These are phyloP conservation scores for Apotomis capreana DNA, from an alignment of 2,888 invertebrate species.

Conservation along the genomic window DNA sequence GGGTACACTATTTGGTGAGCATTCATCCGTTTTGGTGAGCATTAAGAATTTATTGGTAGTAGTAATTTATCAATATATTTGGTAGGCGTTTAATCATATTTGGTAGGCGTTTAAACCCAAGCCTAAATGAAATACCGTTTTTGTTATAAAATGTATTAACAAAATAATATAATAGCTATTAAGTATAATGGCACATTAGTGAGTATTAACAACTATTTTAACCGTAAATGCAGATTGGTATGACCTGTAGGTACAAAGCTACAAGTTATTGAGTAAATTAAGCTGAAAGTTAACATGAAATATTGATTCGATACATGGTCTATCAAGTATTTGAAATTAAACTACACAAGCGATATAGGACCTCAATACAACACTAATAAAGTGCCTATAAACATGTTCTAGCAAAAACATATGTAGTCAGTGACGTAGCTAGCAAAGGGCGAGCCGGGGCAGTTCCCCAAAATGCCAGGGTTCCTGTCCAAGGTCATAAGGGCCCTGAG, in stretches of 20 bases:
- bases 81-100: not conserved
- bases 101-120: not conserved
- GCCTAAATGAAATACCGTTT: not conserved
- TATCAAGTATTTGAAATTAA: not conserved
- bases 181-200: constrained; percentile 45
- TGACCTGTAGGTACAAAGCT: constrained; percentile 12
- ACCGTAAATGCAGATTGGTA: constrained; percentile 42
- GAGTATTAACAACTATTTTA: constrained; percentile 34
- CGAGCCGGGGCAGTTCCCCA: no score
- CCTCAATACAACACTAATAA: no score
- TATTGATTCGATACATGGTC: not conserved
- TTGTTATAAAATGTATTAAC: constrained; percentile 42
- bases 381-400: no score
- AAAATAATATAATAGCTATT: constrained; percentile 42
- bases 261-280: not conserved
- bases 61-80: no score
- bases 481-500: no score
- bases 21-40: no score
- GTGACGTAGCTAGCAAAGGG: no score
- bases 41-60: no score
- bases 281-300: constrained; percentile 5
- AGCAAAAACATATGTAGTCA: no score
- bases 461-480: no score
- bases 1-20: no score
- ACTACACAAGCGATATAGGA: no score